Evolutionary conservation across 2,888 invertebrate genomes (phyloP), one percentile per base, ranked within the genome.

Genomic region (Chymomyza caudatula): DNA sequence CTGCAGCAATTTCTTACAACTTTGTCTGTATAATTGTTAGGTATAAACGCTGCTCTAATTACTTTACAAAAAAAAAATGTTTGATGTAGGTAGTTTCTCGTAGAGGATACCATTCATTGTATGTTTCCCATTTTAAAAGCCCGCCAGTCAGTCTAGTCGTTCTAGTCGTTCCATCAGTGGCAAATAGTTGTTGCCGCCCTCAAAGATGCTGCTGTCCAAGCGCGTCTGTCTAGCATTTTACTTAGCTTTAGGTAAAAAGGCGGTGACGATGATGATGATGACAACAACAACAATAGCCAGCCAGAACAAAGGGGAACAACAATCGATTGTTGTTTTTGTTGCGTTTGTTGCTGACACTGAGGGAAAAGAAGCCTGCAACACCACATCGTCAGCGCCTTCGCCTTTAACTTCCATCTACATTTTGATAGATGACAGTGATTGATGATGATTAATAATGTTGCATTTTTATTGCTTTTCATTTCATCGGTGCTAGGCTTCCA

Each of bases 401-500:
- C 11, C 11, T 37, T 37, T 11, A 37, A 37, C 29, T 37, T 11
- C 20, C 51, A 51, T 66, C 75, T 68, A 70, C 78, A 74, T 86
- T 78, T 86, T 83, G 82, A 83, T 83, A 83, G 77, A 86, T 87
- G 90, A 90, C 90, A 89, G 87, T 89, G 89, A 89, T 89, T 90
- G 89, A 89, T 89, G 89, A 90, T 90, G 89, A 90, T 89, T 89
- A 89, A 90, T 89, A 89, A 88, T 88, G 87, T 86, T 88, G 89
- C 87, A 89, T 85, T 88, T 89, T 88, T 87, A 88, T 88, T 88
- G 88, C 87, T 87, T 83, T 86, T 78, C 78, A 85, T 78, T 64
- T 58, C 29, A 58, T 58, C 49, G 29, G 29, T 4, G 29, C 11
- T 37, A 37, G 29, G 29, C 29, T 11, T 11, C 11, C 11, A 8